A percentile compares a stretch with the other conserved stretches of the same genome.
Evolutionary conservation across 2,888 invertebrate species (phyloP).

Genomic region (Masnerella sp.): DNA sequence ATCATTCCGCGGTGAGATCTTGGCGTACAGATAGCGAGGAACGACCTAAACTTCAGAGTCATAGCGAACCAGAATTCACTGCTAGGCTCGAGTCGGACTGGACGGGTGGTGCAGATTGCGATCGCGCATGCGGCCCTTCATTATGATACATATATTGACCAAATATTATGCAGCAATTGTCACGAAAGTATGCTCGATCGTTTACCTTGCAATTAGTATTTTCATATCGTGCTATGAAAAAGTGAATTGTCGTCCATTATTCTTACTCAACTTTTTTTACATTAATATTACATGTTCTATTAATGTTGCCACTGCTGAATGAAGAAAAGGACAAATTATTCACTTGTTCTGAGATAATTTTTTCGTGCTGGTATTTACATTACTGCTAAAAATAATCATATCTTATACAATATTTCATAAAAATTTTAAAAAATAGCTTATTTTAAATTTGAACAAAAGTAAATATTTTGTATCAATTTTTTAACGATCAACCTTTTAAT

Average conservation of each 20-base stretch:
- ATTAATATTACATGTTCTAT: conserved; percentile 46
- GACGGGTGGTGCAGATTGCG: conserved; percentile 57
- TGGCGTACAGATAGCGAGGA: conserved; percentile 72
- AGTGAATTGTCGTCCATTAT: conserved; percentile 41
- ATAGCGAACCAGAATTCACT: conserved; percentile 68
- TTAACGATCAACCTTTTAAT: no score
- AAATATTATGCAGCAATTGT: conserved; percentile 61
- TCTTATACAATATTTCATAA: no score
- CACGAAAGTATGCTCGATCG: conserved; percentile 58
- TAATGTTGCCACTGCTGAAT: conserved; percentile 30
- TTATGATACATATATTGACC: conserved; percentile 59
- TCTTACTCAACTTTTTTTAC: conserved; percentile 49
- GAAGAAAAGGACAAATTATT: no score
- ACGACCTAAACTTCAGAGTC: conserved; percentile 72
- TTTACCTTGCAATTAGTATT: conserved; percentile 60
- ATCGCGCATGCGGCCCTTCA: conserved; percentile 59
- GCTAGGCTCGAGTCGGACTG: conserved; percentile 51
- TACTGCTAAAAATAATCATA: no score
- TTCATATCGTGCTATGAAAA: conserved; percentile 42
- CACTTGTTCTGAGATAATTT: no score
- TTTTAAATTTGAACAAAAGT: no score
- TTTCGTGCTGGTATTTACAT: conserved; percentile 40
- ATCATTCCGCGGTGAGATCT: conserved; percentile 77
- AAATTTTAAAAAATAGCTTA: no score
- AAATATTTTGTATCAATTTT: no score